Base-by-base conservation (phyloP, 2,113 vertebrate species). In the Dicrurus megarhynchus region DNA sequence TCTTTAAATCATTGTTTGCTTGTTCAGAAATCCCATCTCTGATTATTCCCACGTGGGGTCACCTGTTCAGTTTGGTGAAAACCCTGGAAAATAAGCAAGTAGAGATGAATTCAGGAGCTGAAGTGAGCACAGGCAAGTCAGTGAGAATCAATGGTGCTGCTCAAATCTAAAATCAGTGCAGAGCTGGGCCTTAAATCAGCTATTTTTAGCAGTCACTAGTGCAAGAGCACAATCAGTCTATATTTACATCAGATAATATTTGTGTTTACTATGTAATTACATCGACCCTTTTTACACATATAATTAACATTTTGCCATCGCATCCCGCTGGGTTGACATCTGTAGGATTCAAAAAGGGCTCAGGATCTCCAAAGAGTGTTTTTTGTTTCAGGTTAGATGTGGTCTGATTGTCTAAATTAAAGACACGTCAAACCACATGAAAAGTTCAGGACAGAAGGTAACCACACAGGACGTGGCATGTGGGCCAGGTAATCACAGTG, bases 371-470 rank as follows among this genome's bases (percentile, higher is more conserved):
- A 95, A 95, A 89, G 85, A 90, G 88, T 76, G 87, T 88, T 96
- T 96, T 97, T 95, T 96, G 94, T 96, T 96, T 87, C 92, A 95
- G 97, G 92, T 95, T 92, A 85, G 96, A 89, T 4, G 68, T 93
- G 90, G 93, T 81, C 93, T 88, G 92, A 97, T 96, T 94, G 92
- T 95, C 95, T 97, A 97, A 97, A 97, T 97, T 96, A 97, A 96
- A 97, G 96, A 71, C 96, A 98, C 78, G 95, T 97, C 96, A 97
- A 97, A 95, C 95, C 96, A 97, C 96, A 95, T 97, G 96, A 97
- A 96, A 96, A 94, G 95, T 89, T 56, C 63, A 63, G 95, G 97
- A 87, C 80, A 84, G 95, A 89, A 97, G 95, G 96, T 94, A 97
- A 96, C 97, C 94, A 96, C 97, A 97, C 97, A 97, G 97, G 96